A percentile compares a stretch with the other conserved stretches of the same genome.
Evolutionary conservation across 2,113 vertebrate genomes (phyloP).

Genomic region (Psilopogon haemacephalus): DNA sequence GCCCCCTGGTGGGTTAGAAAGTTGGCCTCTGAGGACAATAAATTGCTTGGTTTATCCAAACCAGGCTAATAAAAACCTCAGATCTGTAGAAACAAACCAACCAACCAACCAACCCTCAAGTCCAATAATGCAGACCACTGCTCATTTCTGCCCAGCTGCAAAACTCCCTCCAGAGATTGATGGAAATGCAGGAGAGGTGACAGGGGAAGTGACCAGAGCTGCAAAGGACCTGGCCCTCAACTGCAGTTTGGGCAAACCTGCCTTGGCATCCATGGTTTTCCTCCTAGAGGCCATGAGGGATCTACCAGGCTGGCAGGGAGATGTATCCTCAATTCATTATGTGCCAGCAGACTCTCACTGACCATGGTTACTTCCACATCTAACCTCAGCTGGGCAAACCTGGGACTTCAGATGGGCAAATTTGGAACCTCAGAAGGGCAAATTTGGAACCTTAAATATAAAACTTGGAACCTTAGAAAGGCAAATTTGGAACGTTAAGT

Average conservation of each 20-base stretch:
- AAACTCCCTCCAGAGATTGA: conserved; percentile 8
- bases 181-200: background rate
- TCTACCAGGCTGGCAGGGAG: conserved; percentile 18
- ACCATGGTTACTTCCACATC: background rate
- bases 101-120: background rate
- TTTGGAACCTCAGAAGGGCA: too few relatives aligned
- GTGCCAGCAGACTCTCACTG: background rate
- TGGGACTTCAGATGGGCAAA: too few relatives aligned
- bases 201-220: conserved; percentile 5
- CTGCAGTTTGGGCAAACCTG: conserved; percentile 25
- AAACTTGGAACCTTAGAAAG: too few relatives aligned
- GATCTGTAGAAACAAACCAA: conserved; percentile 69
- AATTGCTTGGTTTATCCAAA: conserved; percentile 74
- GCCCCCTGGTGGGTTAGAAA: conserved; percentile 71
- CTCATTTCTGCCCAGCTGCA: conserved; percentile 42
- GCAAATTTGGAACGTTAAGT: background rate
- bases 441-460: background rate
- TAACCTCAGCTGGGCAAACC: background rate
- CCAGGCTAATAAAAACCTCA: conserved; percentile 67
- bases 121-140: conserved; percentile 56
- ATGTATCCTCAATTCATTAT: background rate
- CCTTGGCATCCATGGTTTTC: background rate
- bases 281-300: background rate
- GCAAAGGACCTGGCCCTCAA: background rate
- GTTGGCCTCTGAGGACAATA: conserved; percentile 69